Evolutionary conservation across 2,888 invertebrate species (phyloP), one percentile per base, ranked within the genome.

Genomic region (Dasypogon diadema): DNA sequence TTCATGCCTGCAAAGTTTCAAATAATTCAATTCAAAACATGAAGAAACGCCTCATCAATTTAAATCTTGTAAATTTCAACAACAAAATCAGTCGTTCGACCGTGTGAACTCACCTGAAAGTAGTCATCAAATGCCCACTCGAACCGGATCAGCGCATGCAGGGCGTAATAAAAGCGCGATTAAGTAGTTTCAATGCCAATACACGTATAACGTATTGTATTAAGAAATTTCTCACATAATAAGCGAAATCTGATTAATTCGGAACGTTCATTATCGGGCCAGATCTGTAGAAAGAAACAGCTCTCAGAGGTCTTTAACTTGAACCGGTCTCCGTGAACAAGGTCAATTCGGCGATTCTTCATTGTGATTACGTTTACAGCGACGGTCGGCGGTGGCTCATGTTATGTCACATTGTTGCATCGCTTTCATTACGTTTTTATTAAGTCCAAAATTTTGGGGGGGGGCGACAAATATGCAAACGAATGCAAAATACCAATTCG

Each of bases 391-490:
- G 22, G 37, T 18, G 42, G 21, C 37, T 18, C 34, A 60, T 18
- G 26, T 60, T 60, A 60, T 60, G 60, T 60, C 60, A 60, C 60
- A 60, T 18, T 37, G 37, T 37, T 37, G 37, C 60, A 60, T 34
- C 37, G 60, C 37, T 60, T 60, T 60, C 22, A 60, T 60, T 60
- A 60, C 60, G 60, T 60, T 37, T n/a, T n/a, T 60, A 37, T 60
- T 60, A 60, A 60, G n/a, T 18, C 34, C 37, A 2, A 18, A 37
- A 60, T 21, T 60, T 60, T 10, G 42, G 42, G 21, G 12, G 18
- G 10, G 6, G 21, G 12, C 37, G 10, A 4, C 60, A 21, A 37
- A 42, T 30, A 42, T 42, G 1, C 12, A 12, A 12, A 42, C 42
- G 42, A 12, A 42, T 42, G 42, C 12, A 42, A 2, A 42, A 42